Evolutionary conservation across 2,888 invertebrate species (phyloP).

Genomic region (Smittia sp.): DNA sequence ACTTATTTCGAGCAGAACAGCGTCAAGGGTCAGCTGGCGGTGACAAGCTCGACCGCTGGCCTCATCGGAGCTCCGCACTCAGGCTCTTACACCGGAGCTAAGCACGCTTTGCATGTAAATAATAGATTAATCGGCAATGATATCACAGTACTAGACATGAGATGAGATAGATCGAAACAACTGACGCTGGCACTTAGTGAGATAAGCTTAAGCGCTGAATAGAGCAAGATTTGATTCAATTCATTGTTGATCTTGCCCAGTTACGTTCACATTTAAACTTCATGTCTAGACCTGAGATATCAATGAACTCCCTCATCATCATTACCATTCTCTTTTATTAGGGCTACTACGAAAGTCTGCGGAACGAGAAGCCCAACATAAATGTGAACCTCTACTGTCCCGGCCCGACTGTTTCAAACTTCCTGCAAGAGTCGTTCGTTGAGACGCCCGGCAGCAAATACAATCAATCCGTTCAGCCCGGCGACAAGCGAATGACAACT

Average conservation of each 20-base stretch:
- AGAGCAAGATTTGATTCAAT: too few species aligned
- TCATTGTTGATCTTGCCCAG: too few species aligned
- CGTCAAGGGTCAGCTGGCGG: slow-evolving; percentile 66
- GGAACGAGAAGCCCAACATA: slow-evolving; percentile 58
- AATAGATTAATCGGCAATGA: not conserved
- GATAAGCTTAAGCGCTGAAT: too few species aligned
- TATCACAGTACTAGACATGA: too few species aligned
- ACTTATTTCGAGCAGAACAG: slow-evolving; percentile 58
- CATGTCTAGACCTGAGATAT: too few species aligned
- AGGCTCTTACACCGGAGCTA: slow-evolving; percentile 68
- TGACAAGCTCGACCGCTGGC: slow-evolving; percentile 73
- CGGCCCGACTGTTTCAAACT: slow-evolving; percentile 61
- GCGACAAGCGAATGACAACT: slow-evolving; percentile 57
- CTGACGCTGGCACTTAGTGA: too few species aligned
- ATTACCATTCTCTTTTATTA: slow-evolving; percentile 47
- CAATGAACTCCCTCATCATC: too few species aligned
- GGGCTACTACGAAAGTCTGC: slow-evolving; percentile 72
- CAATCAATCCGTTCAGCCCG: slow-evolving; percentile 51
- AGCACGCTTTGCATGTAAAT: slow-evolving; percentile 71
- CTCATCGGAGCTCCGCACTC: slow-evolving; percentile 65
- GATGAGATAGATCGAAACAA: too few species aligned
- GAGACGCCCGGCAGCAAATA: slow-evolving; percentile 44
- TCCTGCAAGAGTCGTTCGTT: slow-evolving; percentile 22
- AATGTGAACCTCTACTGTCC: slow-evolving; percentile 70
- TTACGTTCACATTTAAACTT: too few species aligned